Evolutionary conservation across 2,888 invertebrate genomes (phyloP), one percentile per base, ranked within the genome.

Genomic region (Drosophila eohydei): DNA sequence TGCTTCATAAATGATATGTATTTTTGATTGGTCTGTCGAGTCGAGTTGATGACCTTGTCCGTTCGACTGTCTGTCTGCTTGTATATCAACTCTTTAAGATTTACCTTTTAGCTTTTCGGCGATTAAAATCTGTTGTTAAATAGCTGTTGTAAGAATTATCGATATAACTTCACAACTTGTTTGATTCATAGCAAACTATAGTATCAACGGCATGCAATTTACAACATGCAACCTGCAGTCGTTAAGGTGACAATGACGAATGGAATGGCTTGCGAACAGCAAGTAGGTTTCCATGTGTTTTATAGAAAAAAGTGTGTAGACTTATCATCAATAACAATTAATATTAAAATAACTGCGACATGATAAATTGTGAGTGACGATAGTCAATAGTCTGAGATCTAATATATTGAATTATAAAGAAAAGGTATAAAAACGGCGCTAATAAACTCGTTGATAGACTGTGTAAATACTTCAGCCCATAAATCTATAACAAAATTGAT

Each of bases 181-280:
- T 50, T 50, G 48, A 50, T 50, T 50, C 48, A 32, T 32, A 16
- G 48, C 48, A 5, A 32, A 14, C n/a, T n/a, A 9, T 30, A 48
- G 48, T 48, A 48, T 30, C 28, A 28, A 30, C n/a, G 48, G 16
- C 48, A 48, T 48, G 48, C 48, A 48, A 48, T 32, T 16, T 32
- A 30, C 48, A 32, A 50, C 48, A 50, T 50, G 48, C 48, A 50
- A 50, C 30, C 48, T 50, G 48, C 48, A 50, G 48, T 50, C 32
- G 48, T 50, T 50, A 50, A 50, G 48, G 48, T 50, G 48, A 50
- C 48, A 50, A 50, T 50, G 48, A 50, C 48, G 48, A 50, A 50
- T 50, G 30, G n/a, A n/a, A 16, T 21, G 48, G 5, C 48, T 30
- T 0, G 48, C 48, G 9, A 48, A 9, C 16, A 50, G 48, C 48